Evolutionary conservation across 2,113 vertebrate species (phyloP).

Genomic region (Cnemophilus loriae): DNA sequence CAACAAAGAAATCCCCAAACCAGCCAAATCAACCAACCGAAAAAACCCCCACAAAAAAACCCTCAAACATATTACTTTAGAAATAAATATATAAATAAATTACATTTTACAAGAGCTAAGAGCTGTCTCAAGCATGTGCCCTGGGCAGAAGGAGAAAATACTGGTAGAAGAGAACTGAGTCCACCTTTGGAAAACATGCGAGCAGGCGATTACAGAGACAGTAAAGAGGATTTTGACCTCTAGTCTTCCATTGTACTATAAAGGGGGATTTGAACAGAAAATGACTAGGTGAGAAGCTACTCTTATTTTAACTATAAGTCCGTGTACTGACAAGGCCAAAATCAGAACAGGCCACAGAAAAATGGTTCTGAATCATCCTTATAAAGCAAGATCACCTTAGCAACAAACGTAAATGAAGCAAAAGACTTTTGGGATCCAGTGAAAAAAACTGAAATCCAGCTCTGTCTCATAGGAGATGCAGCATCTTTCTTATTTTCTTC

Average conservation of each 20-base stretch:
- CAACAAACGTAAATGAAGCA: not conserved
- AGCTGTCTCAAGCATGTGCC: not conserved
- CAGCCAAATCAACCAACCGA: not conserved
- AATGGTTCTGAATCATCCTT: not conserved
- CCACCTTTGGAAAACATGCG: not conserved
- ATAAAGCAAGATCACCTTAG: not conserved
- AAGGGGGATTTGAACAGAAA: not conserved
- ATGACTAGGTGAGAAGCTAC: not conserved
- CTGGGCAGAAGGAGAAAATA: not conserved
- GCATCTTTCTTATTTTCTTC: not conserved
- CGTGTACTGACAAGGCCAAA: not conserved
- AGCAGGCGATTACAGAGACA: too few relatives aligned
- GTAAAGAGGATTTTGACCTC: not conserved
- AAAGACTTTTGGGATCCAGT: not conserved
- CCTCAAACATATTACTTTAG: rapidly evolving
- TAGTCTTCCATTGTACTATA: not conserved
- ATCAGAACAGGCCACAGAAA: not conserved
- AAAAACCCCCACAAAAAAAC: rapidly evolving
- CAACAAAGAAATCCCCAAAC: too few relatives aligned
- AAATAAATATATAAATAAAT: not conserved
- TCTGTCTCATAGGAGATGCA: not conserved
- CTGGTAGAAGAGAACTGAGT: not conserved
- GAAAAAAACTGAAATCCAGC: not conserved
- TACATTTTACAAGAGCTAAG: not conserved
- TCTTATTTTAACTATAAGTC: not conserved